phyloP scores from a whole-genome alignment of 2,797 vertebrate species.

The Enteromius thamalakanensis region DNA sequence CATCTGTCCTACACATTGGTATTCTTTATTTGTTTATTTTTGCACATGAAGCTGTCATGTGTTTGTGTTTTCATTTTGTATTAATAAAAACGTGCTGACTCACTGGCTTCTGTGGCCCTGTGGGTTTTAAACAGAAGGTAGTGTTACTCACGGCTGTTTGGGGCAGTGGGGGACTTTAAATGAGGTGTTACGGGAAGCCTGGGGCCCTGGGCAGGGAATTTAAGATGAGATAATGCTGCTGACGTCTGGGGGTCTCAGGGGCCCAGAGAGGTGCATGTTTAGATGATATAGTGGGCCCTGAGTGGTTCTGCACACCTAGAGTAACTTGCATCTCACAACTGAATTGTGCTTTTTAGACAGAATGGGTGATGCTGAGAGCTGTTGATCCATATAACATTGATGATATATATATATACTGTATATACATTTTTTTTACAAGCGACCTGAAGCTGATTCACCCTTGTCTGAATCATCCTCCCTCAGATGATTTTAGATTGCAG shows the following conservation, averaged over 20 bases:
- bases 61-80: conserved; percentile 43
- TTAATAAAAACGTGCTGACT: conserved; percentile 47
- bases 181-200: conserved; percentile 52
- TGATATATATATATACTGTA: neutral
- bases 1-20: conserved; percentile 20
- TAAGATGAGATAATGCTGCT: conserved; percentile 49
- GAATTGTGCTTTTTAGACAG: neutral
- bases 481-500: conserved; percentile 24
- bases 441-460: conserved; percentile 26
- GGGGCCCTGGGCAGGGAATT: conserved; percentile 35
- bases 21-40: neutral
- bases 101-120: conserved; percentile 34
- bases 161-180: conserved; percentile 39
- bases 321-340: conserved; percentile 2
- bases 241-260: conserved; percentile 20
- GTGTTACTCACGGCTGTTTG: conserved; percentile 49
- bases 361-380: conserved; percentile 6
- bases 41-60: conserved; percentile 68
- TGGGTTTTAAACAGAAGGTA: conserved; percentile 39
- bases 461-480: conserved; percentile 34
- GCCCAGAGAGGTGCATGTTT: conserved; percentile 13
- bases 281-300: conserved; percentile 1
- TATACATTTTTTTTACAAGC: neutral
- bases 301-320: neutral
- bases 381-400: neutral